Conservation (phyloP, 2,113 vertebrate species). For the Parotia lawesii region DNA sequence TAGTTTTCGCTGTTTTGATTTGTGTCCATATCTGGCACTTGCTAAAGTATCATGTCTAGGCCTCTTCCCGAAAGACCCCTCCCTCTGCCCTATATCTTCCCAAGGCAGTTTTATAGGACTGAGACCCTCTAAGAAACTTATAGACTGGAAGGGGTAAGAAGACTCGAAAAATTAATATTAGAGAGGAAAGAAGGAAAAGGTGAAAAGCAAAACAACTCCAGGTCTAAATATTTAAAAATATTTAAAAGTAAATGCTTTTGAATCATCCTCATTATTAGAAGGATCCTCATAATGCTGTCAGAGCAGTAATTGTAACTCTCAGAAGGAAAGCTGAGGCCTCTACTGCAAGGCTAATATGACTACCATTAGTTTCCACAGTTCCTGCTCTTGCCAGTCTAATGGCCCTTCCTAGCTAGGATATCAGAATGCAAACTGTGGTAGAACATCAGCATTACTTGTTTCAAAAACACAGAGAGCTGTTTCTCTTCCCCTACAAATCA, state of each 20-base stretch:
- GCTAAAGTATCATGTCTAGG: not conserved
- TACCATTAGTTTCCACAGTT: not conserved
- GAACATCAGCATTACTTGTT: not conserved
- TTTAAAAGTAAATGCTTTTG: conserved; percentile 16
- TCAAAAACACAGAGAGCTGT: not conserved
- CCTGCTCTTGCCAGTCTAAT: not conserved
- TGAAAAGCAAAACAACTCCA: not conserved
- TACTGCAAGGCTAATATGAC: not conserved
- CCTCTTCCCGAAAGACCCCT: not conserved
- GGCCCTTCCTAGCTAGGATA: not conserved
- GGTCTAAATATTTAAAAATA: not conserved
- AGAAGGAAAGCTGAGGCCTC: not conserved
- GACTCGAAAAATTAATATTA: not conserved
- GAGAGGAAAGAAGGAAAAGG: not conserved
- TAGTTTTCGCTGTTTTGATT: not conserved
- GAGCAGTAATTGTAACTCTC: not conserved
- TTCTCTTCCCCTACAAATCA: not conserved
- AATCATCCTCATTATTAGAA: not conserved
- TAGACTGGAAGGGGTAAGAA: not conserved
- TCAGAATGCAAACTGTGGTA: not conserved
- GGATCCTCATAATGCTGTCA: not conserved
- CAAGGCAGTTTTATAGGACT: not conserved
- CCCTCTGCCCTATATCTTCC: not conserved
- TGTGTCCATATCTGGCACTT: not conserved
- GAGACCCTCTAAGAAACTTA: not conserved